phyloP scores from a whole-genome alignment of 2,113 vertebrate genomes.

The Ictalurus furcatus region DNA sequence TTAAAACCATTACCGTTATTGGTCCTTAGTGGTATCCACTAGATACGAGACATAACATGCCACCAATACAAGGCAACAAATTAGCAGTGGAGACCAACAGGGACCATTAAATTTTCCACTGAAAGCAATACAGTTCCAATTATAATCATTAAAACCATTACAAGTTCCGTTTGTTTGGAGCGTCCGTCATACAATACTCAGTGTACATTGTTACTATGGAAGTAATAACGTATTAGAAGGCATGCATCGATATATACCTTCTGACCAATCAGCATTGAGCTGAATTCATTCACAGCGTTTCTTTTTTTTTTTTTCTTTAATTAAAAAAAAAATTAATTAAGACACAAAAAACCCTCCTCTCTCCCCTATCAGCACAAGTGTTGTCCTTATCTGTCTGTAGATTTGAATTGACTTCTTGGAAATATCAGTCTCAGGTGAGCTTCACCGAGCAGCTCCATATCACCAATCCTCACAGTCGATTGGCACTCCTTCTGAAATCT shows the following conservation, averaged over 20 bases:
- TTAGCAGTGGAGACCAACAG: too few relatives aligned
- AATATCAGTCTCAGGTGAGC: conserved; percentile 15
- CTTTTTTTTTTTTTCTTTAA: not conserved
- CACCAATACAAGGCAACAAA: too few relatives aligned
- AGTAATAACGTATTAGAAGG: not conserved
- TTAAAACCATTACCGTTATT: too few relatives aligned
- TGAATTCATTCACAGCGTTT: not conserved
- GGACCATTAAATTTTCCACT: too few relatives aligned
- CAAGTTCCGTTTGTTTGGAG: not conserved
- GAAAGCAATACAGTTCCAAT: too few relatives aligned
- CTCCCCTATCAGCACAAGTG: not conserved
- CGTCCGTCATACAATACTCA: not conserved
- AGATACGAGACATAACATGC: too few relatives aligned
- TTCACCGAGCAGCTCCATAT: conserved; percentile 11
- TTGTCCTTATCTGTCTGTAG: conserved; percentile 10
- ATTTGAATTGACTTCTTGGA: conserved; percentile 4
- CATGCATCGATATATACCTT: not conserved
- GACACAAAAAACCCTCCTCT: not conserved
- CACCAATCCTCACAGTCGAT: conserved; percentile 14
- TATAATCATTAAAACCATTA: too few relatives aligned
- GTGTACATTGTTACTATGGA: not conserved
- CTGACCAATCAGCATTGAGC: not conserved
- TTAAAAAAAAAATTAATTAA: not conserved
- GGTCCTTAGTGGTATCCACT: too few relatives aligned
- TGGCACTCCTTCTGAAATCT: conserved; percentile 33